Evolutionary conservation across 2,888 invertebrate genomes (phyloP).

Genomic region (Pegoplata infirma): DNA sequence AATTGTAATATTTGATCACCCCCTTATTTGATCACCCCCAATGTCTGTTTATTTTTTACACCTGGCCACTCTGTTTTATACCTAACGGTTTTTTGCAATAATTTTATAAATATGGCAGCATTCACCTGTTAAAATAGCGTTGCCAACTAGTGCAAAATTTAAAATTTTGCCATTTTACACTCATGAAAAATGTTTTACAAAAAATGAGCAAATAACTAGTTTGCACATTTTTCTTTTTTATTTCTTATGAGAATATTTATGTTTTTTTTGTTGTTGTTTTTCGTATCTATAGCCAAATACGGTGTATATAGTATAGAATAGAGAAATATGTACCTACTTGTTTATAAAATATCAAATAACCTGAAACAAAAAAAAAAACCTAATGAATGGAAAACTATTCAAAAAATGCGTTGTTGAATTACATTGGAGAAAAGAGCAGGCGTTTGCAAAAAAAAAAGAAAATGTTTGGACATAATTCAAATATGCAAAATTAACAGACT

Average conservation of each 20-base stretch:
- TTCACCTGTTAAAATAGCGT: neutral
- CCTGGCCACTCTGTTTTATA: neutral
- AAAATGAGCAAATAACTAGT: constrained; percentile 14
- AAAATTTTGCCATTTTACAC: constrained; percentile 30
- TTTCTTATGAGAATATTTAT: neutral
- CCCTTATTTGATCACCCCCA: neutral
- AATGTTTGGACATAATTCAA: neutral
- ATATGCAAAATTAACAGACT: constrained; percentile 14
- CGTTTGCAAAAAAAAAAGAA: constrained; percentile 29
- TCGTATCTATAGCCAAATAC: constrained; percentile 14
- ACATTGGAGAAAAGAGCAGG: constrained; percentile 27
- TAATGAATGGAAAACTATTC: neutral
- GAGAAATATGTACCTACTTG: constrained; percentile 30
- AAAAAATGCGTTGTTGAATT: neutral
- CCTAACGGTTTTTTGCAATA: constrained; percentile 21
- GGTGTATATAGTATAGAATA: constrained; percentile 21
- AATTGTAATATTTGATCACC: neutral
- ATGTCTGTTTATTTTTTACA: too few relatives aligned
- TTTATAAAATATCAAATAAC: constrained; percentile 53
- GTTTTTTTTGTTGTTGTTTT: neutral
- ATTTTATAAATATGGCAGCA: constrained; percentile 27
- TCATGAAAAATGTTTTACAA: neutral
- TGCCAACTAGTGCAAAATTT: constrained; percentile 36
- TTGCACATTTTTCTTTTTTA: neutral
- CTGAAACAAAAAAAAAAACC: constrained; percentile 26